A percentile compares a stretch with the other conserved stretches of the same genome.
phyloP scores from a whole-genome alignment of 2,113 vertebrate species.

The Colaptes auratus region DNA sequence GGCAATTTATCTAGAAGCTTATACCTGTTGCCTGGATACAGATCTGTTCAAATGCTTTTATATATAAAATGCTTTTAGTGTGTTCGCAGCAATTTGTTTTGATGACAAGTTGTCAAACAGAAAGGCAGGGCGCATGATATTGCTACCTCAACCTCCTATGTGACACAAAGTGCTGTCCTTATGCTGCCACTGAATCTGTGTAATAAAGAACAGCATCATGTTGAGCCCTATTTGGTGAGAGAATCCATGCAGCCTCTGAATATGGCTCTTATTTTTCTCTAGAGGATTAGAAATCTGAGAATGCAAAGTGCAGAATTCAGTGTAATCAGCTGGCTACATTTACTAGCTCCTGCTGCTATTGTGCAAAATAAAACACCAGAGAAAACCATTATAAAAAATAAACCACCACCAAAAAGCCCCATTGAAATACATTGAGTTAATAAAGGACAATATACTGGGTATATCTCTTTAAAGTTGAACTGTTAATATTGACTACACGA shows the following conservation, averaged over 20 bases:
- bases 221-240: background rate
- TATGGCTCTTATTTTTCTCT: background rate
- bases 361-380: background rate
- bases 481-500: background rate
- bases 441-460: background rate
- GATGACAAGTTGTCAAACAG: background rate
- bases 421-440: background rate
- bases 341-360: background rate
- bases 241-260: background rate
- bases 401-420: accelerated
- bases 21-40: constrained; percentile 67
- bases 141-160: background rate
- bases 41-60: constrained; percentile 27
- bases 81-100: constrained; percentile 33
- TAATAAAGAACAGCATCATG: background rate
- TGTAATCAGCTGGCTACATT: background rate
- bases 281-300: background rate
- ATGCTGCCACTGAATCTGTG: background rate
- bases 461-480: background rate
- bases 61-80: constrained; percentile 20
- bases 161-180: background rate
- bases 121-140: background rate
- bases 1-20: constrained; percentile 45
- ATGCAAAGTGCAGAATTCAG: background rate
- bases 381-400: background rate